Evolutionary conservation across 92 coral and sea anemone genomes (phyloP).

Genomic region (Porites cylindrica): DNA sequence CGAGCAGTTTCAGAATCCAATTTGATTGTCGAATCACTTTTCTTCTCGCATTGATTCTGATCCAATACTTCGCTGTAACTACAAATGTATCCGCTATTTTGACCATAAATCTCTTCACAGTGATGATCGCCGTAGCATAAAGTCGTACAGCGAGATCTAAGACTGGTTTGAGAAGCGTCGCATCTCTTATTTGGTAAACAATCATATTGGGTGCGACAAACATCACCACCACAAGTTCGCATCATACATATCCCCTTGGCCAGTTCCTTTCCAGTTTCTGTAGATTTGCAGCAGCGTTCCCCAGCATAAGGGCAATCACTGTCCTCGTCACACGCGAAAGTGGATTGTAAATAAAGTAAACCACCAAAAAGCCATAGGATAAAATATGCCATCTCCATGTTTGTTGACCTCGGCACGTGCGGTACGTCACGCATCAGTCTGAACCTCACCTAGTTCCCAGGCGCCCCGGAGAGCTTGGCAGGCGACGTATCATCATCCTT

Average conservation of each 20-base stretch:
- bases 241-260: not conserved
- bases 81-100: no score
- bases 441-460: no score
- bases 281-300: not conserved
- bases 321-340: not conserved
- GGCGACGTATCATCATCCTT: no score
- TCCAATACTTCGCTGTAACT: not conserved
- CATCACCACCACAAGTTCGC: not conserved
- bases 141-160: not conserved
- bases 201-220: not conserved
- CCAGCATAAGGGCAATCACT: not conserved
- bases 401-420: no score
- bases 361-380: not conserved
- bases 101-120: not conserved
- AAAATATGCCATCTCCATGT: no score
- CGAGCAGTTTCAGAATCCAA: no score
- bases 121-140: not conserved
- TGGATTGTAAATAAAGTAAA: not conserved
- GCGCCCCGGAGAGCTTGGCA: no score
- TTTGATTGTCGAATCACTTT: no score
- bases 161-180: not conserved
- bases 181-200: conserved; percentile 1
- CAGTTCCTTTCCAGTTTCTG: not conserved
- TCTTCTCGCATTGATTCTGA: not conserved
- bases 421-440: no score